Evolutionary conservation across 2,888 invertebrate genomes (phyloP).

Genomic region (Cephalotes varians): DNA sequence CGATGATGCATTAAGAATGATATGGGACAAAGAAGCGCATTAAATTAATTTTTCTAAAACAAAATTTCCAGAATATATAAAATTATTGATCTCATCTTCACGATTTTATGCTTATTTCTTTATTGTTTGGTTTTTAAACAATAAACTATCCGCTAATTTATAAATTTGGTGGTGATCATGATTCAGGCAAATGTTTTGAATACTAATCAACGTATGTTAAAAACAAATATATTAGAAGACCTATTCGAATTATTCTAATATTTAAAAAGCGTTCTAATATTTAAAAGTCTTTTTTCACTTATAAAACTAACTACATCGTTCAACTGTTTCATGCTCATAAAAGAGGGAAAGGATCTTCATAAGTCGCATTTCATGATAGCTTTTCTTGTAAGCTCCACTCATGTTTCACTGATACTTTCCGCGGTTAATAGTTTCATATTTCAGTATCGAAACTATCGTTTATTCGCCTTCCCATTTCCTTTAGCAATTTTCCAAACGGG

Average conservation of each 20-base stretch:
- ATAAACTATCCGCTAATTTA: background rate
- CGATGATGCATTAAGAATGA: background rate
- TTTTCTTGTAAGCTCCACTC: background rate
- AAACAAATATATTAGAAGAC: background rate
- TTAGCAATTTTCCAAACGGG: conserved; percentile 42
- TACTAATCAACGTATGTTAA: background rate
- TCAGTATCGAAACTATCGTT: conserved; percentile 27
- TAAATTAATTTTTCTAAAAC: background rate
- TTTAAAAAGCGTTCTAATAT: background rate
- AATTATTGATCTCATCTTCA: background rate
- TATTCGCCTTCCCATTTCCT: conserved; percentile 33
- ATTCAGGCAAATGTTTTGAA: background rate
- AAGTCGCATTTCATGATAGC: conserved; percentile 8
- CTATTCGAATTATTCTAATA: background rate
- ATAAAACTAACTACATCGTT: background rate
- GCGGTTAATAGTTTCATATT: conserved; percentile 18
- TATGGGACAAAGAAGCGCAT: background rate
- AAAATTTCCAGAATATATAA: background rate
- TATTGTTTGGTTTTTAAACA: background rate
- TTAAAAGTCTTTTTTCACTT: background rate
- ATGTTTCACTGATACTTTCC: background rate
- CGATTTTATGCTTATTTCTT: background rate
- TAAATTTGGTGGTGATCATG: background rate
- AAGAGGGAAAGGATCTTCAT: background rate
- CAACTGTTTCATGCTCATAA: background rate